Evolutionary conservation across 1,140 invertebrate genomes (phyloP), one percentile per base, ranked within the genome.

Genomic region (Megathymus violae): DNA sequence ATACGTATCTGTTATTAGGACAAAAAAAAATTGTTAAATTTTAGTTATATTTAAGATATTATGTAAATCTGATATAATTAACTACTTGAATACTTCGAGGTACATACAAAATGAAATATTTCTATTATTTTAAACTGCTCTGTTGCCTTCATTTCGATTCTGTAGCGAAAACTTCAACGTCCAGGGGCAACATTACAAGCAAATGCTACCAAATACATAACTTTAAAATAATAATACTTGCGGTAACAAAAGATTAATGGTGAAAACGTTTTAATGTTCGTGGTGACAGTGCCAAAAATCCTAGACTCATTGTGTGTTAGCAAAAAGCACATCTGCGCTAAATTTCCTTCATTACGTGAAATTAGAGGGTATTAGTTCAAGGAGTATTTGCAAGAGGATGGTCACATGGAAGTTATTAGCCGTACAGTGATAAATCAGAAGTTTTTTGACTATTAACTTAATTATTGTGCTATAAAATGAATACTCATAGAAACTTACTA

Each of bases 211-310:
- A 77, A 85, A 78, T 65, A 69, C 69, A 80, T 31, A 82, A 83
- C 56, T 86, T 89, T 87, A 84, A 86, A n/a, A n/a, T n/a, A 89
- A 84, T 88, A 86, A 86, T 85, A 82, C 84, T 81, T 80, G 74
- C 69, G 72, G 62, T 74, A 76, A 67, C 70, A 71, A 64, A 77
- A 87, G 85, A 90, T 85, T 85, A 87, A 90, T 90, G 77, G 76
- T 41, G 60, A 59, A 65, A 81, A 83, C 83, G 85, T 85, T 88
- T 78, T 80, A 80, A 78, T 61, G 71, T 43, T 69, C 59, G 68
- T 27, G 66, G 74, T 80, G 76, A 84, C 77, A 79, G 64, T 80
- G 82, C 78, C 76, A 81, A 85, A 84, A 85, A 72, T 78, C 60
- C 54, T 72, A 52, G 62, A 50, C 59, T 63, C 51, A n/a, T n/a